Evolutionary conservation across 1,140 invertebrate species (phyloP).

Genomic region (Eupeodes corollae): DNA sequence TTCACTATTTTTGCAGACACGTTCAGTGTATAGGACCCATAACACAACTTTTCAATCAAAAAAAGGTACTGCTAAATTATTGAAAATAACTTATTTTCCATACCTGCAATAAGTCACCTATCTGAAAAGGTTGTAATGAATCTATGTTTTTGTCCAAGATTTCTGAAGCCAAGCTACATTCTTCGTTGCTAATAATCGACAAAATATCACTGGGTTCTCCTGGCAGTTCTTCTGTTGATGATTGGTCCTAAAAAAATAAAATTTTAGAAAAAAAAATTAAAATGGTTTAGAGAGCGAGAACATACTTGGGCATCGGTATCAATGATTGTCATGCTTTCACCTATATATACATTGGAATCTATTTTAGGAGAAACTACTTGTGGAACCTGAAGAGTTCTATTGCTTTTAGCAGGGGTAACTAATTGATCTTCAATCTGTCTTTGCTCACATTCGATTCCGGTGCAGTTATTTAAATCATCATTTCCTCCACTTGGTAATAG

Average conservation of each 20-base stretch:
- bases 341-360: conserved; percentile 33
- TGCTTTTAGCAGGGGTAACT: neutral
- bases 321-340: conserved; percentile 46
- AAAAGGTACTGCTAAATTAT: neutral
- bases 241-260: conserved; percentile 22
- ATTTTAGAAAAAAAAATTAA: neutral
- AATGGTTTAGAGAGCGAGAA: neutral
- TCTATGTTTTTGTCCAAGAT: conserved; percentile 41
- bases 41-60: neutral
- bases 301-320: conserved; percentile 39
- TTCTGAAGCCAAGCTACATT: conserved; percentile 53
- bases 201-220: conserved; percentile 42
- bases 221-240: conserved; percentile 23
- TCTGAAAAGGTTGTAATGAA: conserved; percentile 13
- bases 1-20: too few species aligned
- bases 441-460: conserved; percentile 1
- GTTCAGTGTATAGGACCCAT: too few species aligned
- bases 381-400: conserved; percentile 31
- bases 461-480: conserved; percentile 1
- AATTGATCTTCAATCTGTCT: neutral
- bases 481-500: neutral
- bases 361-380: conserved; percentile 23
- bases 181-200: conserved; percentile 55
- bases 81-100: neutral
- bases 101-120: conserved; percentile 35